Evolutionary conservation across 2,888 invertebrate species (phyloP).

Genomic region (Lathronympha strigana): DNA sequence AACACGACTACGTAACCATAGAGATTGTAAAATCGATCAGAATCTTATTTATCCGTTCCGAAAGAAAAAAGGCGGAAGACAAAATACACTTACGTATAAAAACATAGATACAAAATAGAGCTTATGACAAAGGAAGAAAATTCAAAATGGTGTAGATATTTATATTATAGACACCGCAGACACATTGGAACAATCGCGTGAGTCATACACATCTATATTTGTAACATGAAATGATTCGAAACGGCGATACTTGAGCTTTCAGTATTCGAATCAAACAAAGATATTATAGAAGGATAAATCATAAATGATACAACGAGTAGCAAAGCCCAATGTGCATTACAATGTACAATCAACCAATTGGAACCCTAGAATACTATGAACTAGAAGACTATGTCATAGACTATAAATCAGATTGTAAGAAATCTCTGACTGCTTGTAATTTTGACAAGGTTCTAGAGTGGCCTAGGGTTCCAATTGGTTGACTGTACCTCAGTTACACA

Average conservation of each 20-base stretch:
- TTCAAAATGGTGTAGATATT: conserved; percentile 13
- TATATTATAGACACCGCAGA: conserved; percentile 29
- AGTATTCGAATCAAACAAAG: conserved; percentile 22
- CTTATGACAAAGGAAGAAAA: not conserved
- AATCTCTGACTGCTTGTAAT: too few relatives aligned
- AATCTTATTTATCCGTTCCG: conserved; percentile 22
- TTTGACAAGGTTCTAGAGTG: too few relatives aligned
- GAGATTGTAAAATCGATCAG: conserved; percentile 27
- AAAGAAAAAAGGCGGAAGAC: conserved; percentile 47
- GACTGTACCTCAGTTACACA: too few relatives aligned
- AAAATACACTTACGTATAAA: not conserved
- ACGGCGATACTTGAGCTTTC: conserved; percentile 9
- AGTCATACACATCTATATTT: conserved; percentile 53
- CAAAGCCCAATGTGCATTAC: not conserved
- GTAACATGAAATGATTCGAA: conserved; percentile 39
- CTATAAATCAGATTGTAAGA: too few relatives aligned
- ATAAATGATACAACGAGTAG: not conserved
- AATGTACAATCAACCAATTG: too few relatives aligned
- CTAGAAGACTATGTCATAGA: too few relatives aligned
- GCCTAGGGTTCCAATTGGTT: too few relatives aligned
- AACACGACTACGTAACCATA: conserved; percentile 9
- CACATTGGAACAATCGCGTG: conserved; percentile 51
- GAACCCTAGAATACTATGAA: too few relatives aligned
- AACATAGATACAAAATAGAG: not conserved
- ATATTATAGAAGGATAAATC: not conserved